A percentile compares a stretch with the other conserved stretches of the same genome.
Conservation (phyloP, 2,797 vertebrate species). For the Antrozous pallidus region DNA sequence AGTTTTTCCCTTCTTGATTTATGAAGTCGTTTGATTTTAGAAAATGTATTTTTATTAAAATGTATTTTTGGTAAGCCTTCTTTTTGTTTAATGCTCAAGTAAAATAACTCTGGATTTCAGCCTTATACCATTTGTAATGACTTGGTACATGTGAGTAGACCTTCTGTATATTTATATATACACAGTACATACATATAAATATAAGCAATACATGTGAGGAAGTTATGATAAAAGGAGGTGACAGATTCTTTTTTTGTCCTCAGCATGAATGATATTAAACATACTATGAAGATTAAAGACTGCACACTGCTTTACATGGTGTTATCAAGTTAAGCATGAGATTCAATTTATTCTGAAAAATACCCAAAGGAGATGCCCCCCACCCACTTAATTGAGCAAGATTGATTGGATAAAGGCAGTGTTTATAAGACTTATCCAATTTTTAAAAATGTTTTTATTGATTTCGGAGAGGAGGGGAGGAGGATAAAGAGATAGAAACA, state of each 20-base stretch:
- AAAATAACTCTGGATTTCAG: not conserved
- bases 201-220: not conserved
- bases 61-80: too few relatives aligned
- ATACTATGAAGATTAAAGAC: not conserved
- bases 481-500: too few relatives aligned
- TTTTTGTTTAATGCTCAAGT: not conserved
- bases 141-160: not conserved
- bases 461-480: too few relatives aligned
- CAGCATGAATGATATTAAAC: not conserved
- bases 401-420: not conserved
- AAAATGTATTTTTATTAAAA: too few relatives aligned
- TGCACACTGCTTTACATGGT: not conserved
- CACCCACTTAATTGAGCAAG: not conserved
- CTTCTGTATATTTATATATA: not conserved
- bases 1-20: slow-evolving; percentile 25
- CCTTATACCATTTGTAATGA: not conserved
- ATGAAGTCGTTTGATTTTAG: not conserved
- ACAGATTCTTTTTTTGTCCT: not conserved
- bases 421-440: not conserved
- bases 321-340: not conserved
- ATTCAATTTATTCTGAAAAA: not conserved
- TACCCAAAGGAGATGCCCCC: not conserved
- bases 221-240: not conserved
- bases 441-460: too few relatives aligned
- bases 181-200: not conserved